Conservation (phyloP, 2,797 vertebrate species). For the Lithobates pipiens region DNA sequence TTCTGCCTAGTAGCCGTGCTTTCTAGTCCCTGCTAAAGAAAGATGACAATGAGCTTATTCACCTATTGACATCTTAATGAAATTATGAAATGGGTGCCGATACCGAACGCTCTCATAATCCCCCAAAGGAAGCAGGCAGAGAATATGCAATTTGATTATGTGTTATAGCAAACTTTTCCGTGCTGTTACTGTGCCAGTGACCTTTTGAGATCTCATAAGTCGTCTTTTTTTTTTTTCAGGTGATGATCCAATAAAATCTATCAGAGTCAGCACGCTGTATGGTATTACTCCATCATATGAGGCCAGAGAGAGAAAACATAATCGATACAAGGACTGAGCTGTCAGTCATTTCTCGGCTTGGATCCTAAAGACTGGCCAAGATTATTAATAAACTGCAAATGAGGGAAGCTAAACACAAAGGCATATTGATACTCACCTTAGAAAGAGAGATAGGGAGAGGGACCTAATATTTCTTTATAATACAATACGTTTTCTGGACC, state of each 20-base stretch:
- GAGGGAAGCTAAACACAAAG: constrained; percentile 1
- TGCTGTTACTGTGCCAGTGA: constrained; percentile 3
- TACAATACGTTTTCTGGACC: too few species aligned
- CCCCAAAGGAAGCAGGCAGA: not conserved
- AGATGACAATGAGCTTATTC: not conserved
- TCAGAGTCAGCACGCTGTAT: constrained; percentile 45
- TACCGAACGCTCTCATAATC: constrained; percentile 14
- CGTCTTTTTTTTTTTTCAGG: constrained; percentile 32
- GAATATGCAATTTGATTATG: constrained; percentile 29
- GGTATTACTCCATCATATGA: constrained; percentile 52
- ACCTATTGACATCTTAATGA: constrained; percentile 5
- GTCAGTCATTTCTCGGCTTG: constrained; percentile 22
- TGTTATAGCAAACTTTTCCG: not conserved
- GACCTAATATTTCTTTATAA: too few species aligned
- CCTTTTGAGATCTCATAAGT: constrained; percentile 50
- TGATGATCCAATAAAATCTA: constrained; percentile 55
- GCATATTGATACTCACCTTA: too few species aligned
- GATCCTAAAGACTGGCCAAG: constrained; percentile 33
- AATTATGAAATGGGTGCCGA: constrained; percentile 1
- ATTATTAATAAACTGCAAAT: constrained; percentile 43
- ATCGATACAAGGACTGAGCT: constrained; percentile 45
- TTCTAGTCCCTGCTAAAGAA: not conserved
- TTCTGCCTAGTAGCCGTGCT: not conserved
- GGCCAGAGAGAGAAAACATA: constrained; percentile 5
- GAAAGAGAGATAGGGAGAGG: too few species aligned